Base-by-base conservation (phyloP, 2,888 invertebrate species). In the Tetramorium bicarinatum region DNA sequence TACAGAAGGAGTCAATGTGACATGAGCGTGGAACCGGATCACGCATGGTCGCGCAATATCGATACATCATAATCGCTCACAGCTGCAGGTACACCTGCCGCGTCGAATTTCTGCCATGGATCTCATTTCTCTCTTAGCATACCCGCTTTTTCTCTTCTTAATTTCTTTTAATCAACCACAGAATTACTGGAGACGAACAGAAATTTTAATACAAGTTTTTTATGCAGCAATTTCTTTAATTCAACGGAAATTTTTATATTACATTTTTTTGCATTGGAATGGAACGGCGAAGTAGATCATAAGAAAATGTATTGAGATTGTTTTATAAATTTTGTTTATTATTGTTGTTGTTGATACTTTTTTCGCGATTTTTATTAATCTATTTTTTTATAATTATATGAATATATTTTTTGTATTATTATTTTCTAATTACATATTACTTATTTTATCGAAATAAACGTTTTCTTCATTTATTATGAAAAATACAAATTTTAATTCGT, bases 41-140 rank as follows among this genome's bases (percentile, higher is more conserved):
- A 34, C 59, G 49, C 49, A 56, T 61, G 41, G 7, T 59, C 8
- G 59, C 52, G 52, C 67, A 67, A 77, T 84, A 87, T 84, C 88
- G 85, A 91, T 91, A 88, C 82, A 76, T 90, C 88, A 91, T 91
- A 89, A 91, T 91, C 91, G 85, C 79, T 91, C 87, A 89, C 69
- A 79, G 62, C 80, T 67, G 59, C 72, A 85, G 61, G 77, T 83
- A 85, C 83, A 84, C 54, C n/a, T 52, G 74, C 25, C 67, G 77
- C 66, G 54, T 82, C 69, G 54, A 56, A 81, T 87, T 85, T 80
- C 69, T 80, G 34, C 47, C 75, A 47, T 56, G 87, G 67, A 87
- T 82, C 86, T 62, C 52, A 8, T 79, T 59, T 66, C 61, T 54
- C 18, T 18, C 56, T 77, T 41, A 67, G 29, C 18, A 47, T 49